Percentiles rank a stretch among this genome's conserved stretches.
phyloP scores from a whole-genome alignment of 2,797 vertebrate species.

The Melanitta fusca region DNA sequence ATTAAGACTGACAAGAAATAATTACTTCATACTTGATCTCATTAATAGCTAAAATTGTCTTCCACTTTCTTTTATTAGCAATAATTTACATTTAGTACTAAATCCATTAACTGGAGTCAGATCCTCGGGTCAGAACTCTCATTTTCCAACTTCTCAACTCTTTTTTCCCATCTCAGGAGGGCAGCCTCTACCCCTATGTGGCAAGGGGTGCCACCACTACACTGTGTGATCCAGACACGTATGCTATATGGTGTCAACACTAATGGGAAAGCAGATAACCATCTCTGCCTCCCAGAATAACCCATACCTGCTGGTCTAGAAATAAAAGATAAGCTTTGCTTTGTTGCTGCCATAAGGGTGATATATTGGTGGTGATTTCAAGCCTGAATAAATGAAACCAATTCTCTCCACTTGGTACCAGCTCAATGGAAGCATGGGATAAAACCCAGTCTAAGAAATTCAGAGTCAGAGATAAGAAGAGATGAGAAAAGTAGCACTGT shows the following conservation, averaged over 20 bases:
- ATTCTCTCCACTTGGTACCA: not conserved
- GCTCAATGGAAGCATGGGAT: not conserved
- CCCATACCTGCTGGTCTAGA: not conserved
- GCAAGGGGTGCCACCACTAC: not conserved
- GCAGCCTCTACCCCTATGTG: fast-evolving
- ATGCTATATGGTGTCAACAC: not conserved
- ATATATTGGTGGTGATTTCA: not conserved
- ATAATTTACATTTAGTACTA: slow-evolving; percentile 35
- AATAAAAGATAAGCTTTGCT: not conserved
- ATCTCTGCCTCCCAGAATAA: not conserved
- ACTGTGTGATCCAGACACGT: fast-evolving
- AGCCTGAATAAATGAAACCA: not conserved
- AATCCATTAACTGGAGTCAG: slow-evolving; percentile 28
- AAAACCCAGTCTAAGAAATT: not conserved
- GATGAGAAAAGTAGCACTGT: not conserved
- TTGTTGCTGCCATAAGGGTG: not conserved
- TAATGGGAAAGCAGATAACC: not conserved
- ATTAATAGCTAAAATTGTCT: slow-evolving; percentile 14
- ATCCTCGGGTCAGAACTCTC: slow-evolving; percentile 18
- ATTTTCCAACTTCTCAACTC: not conserved
- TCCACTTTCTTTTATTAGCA: slow-evolving; percentile 1
- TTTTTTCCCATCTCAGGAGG: not conserved
- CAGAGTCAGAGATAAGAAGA: not conserved
- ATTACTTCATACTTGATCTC: slow-evolving; percentile 15
- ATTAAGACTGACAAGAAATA: slow-evolving; percentile 17